phyloP scores from a whole-genome alignment of 2,888 invertebrate species.

The Epinotia nisella region DNA sequence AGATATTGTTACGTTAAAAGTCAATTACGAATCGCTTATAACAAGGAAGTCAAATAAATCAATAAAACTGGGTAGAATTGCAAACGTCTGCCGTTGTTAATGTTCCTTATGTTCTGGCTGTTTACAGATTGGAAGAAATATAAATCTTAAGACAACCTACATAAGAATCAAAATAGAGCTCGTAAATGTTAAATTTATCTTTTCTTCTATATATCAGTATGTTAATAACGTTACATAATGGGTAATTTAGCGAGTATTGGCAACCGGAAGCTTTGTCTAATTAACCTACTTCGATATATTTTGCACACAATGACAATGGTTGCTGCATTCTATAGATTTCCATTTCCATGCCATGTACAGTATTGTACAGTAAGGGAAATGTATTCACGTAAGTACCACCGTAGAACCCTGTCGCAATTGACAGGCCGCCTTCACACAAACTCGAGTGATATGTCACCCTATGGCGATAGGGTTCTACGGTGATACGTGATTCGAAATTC shows the following conservation, averaged over 20 bases:
- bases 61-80: slow-evolving; percentile 9
- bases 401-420: too few relatives aligned
- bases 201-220: background rate
- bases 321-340: background rate
- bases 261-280: slow-evolving; percentile 27
- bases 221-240: slow-evolving; percentile 22
- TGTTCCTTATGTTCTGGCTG: background rate
- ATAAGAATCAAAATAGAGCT: background rate
- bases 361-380: too few relatives aligned
- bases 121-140: background rate
- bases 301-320: slow-evolving; percentile 9
- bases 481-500: too few relatives aligned
- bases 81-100: background rate
- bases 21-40: slow-evolving; percentile 3
- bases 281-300: slow-evolving; percentile 19
- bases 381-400: too few relatives aligned
- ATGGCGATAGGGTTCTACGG: too few relatives aligned
- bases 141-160: background rate
- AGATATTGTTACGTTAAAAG: background rate
- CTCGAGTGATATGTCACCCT: too few relatives aligned
- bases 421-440: too few relatives aligned
- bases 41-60: slow-evolving; percentile 13
- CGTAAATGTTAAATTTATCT: background rate
- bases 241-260: slow-evolving; percentile 23
- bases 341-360: too few relatives aligned